A percentile compares a stretch with the other conserved stretches of the same genome.
These are phyloP conservation scores for Sinelater perroti DNA, from an alignment of 2,888 invertebrate species.

Conservation along the genomic window DNA sequence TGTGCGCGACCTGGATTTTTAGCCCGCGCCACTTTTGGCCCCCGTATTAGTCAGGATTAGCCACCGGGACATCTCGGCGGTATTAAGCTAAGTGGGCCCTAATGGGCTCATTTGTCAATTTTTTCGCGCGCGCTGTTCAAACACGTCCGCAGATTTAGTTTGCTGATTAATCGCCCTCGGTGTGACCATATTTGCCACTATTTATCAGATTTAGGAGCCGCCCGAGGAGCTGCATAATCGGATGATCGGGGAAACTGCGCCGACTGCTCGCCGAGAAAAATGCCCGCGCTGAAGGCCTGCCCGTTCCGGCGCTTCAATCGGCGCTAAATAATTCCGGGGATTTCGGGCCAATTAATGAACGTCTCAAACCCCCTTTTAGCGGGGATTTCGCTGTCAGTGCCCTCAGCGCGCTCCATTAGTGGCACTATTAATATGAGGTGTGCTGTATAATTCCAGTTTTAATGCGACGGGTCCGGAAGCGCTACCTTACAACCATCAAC, in stretches of 20 bases:
- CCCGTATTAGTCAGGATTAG: conserved; percentile 54
- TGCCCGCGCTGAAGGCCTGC: background rate
- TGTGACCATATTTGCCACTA: conserved; percentile 38
- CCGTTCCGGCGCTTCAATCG: too few relatives aligned
- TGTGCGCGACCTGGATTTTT: conserved; percentile 5
- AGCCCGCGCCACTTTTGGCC: background rate
- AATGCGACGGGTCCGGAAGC: too few relatives aligned
- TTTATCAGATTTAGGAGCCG: conserved; percentile 26
- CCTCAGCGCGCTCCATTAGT: too few relatives aligned
- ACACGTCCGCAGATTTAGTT: conserved; percentile 48
- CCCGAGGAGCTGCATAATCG: conserved; percentile 11
- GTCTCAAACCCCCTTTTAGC: too few relatives aligned
- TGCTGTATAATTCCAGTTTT: too few relatives aligned
- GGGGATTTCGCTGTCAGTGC: too few relatives aligned
- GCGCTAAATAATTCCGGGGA: too few relatives aligned
- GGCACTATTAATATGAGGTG: too few relatives aligned
- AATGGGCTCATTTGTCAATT: conserved; percentile 56
- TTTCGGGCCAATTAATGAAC: too few relatives aligned
- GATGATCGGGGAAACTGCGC: too few relatives aligned
- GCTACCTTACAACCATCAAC: too few relatives aligned
- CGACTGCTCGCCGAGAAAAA: conserved; percentile 2
- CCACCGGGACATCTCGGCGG: conserved; percentile 44
- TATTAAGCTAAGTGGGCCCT: conserved; percentile 55
- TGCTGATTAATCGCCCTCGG: conserved; percentile 39
- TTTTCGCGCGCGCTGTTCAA: conserved; percentile 50